Base-by-base conservation (phyloP, 1,140 invertebrate species). In the Phenacoccus solenopsis region DNA sequence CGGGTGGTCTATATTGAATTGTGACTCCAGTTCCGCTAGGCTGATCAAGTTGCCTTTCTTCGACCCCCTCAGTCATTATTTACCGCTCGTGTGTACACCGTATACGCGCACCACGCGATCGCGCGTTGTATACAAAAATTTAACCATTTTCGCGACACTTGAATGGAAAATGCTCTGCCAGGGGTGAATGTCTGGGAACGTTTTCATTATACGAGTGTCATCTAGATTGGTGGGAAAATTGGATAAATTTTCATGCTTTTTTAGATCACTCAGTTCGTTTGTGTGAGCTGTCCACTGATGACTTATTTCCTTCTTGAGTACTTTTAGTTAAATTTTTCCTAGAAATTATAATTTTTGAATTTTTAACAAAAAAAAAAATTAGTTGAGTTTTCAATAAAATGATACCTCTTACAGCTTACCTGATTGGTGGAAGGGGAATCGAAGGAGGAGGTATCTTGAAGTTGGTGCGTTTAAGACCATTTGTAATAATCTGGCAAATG, bases 1-100 rank as follows among this genome's bases (percentile, higher is more conserved):
- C 59, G 59, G 59, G 59, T 64, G 59, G 59, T 64, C 59, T 64
- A 64, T 64, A 64, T 64, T 64, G 59, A 64, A 64, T 64, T 64
- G 59, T 64, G 59, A 64, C 59, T 64, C 25, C 59, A 27, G 59
- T 64, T 64, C 59, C 59, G 59, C 59, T 64, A 64, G 22, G 25
- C 21, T 27, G 59, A 64, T 64, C 59, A 64, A 64, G 59, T 64
- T 49, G 38, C 38, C 38, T 49, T 49, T 49, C 38, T 49, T 49
- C 38, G 20, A 49, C 38, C 16, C 4, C 38, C 38, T n/a, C 38
- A 9, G 38, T 49, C 38, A 49, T 49, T 49, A 49, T 49, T 49
- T 49, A 49, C 38, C 20, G 20, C 38, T 49, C n/a, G 16, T 16
- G 38, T 49, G 20, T 49, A 49, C n/a, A n/a, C 20, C 12, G 38